Base-by-base conservation (phyloP, 2,888 invertebrate species). In the Trissonchulus latispiculum region DNA sequence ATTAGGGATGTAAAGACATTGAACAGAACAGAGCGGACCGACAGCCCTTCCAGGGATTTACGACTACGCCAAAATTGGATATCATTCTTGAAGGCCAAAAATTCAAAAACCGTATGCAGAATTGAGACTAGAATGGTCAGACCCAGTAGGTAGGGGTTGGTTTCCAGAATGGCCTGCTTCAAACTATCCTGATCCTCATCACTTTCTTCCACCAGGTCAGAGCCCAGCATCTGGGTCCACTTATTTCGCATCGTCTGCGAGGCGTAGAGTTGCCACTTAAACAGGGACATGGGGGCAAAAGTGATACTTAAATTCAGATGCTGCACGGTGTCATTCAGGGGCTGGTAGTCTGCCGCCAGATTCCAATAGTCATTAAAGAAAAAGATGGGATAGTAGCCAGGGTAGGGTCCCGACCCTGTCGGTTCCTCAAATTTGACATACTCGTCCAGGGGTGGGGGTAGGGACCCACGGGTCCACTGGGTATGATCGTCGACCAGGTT, bases 51-150 rank as follows among this genome's bases (percentile, higher is more conserved):
- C 67, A 99, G 86, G 0, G 95, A 94, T 83, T 96, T 93, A 28
- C 96, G 88, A 81, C 95, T 95, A 80, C 95, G 94, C 99, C 99
- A 99, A 84, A 99, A 99, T 84, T 99, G 99, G 81, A 99, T 99
- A 84, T 99, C 99, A 86, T 99, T 99, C 86, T 99, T 99, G 84
- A 99, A 99, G 64, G 99, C 99, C 73, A 99, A 87, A 78, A 99
- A 88, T 84, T 99, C 99, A 86, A 99, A 99, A 76, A 99, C 89
- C 74, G 95, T 96, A 86, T 99, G 99, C 31, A 99, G 87, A 74
- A 99, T 88, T 0, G 97, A 96, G 0, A 99, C 90, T 72, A 90
- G 87, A 75, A 96, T 89, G 1, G 99, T 99, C 73, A 96, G 84
- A 1, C 89, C 80, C 61, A 99, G 86, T 48, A 99, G 87, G 82